These are phyloP conservation scores for Drosophila mercatorum DNA, from an alignment of 2,888 invertebrate species.

Conservation along the genomic window DNA sequence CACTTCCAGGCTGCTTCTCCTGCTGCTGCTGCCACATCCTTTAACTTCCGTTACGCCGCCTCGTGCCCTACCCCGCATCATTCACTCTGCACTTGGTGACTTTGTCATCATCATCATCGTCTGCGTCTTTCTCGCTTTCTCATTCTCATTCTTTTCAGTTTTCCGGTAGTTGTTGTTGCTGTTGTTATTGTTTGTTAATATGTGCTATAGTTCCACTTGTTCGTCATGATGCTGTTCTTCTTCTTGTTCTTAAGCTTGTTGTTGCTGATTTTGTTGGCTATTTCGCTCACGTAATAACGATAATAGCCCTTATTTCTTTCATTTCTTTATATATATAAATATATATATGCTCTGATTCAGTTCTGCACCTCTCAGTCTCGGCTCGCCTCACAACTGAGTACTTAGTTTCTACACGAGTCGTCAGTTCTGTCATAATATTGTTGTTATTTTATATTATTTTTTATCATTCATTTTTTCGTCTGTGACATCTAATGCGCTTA, in stretches of 20 bases:
- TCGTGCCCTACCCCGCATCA: not conserved
- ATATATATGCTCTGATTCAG: conserved; percentile 24
- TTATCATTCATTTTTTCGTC: conserved; percentile 10
- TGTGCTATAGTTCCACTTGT: conserved; percentile 44
- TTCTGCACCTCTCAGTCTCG: conserved; percentile 9
- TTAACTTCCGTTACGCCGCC: conserved; percentile 34
- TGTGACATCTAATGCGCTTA: conserved; percentile 58
- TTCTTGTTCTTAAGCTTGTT: conserved; percentile 19
- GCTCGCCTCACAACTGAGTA: conserved; percentile 18
- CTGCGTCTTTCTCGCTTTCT: conserved; percentile 15
- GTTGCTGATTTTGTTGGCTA: conserved; percentile 52
- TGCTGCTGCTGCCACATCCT: conserved; percentile 46
- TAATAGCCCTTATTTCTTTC: conserved; percentile 65
- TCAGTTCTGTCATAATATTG: conserved; percentile 48
- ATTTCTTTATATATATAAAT: conserved; percentile 39
- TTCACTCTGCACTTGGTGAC: conserved; percentile 56
- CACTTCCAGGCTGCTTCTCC: conserved; percentile 61
- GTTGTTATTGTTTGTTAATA: conserved; percentile 66
- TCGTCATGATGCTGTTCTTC: conserved; percentile 21
- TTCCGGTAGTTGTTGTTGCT: conserved; percentile 34
- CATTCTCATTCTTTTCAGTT: conserved; percentile 14
- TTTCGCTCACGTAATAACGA: conserved; percentile 68
- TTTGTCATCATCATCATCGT: conserved; percentile 49
- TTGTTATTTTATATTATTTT: conserved; percentile 27
- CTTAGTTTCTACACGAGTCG: conserved; percentile 33